A percentile compares a stretch with the other conserved stretches of the same genome.
Evolutionary conservation across 1,140 invertebrate genomes (phyloP).

Genomic region (Apis laboriosa): DNA sequence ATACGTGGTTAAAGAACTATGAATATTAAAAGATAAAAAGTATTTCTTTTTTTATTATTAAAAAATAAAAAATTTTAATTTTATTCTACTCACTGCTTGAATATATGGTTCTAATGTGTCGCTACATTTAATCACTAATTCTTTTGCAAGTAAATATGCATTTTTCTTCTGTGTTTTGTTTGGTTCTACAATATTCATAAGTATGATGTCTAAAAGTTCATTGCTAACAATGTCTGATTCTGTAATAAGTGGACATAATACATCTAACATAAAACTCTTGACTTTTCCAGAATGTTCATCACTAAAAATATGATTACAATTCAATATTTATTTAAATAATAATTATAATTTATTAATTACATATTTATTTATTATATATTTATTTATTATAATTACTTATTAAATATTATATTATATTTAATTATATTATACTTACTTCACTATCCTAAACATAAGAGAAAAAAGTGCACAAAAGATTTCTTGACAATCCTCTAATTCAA

Average conservation of each 20-base stretch:
- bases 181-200: slow-evolving; percentile 98
- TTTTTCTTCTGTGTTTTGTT: slow-evolving; percentile 94
- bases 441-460: slow-evolving; percentile 97
- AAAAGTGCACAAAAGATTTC: slow-evolving; percentile 97
- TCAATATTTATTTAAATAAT: background rate
- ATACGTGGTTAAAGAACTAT: slow-evolving; percentile 97
- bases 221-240: slow-evolving; percentile 97
- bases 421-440: slow-evolving; percentile 87
- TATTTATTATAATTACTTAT: background rate
- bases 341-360: no score
- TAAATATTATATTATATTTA: background rate
- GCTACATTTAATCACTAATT: slow-evolving; percentile 94
- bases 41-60: background rate
- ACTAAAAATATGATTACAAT: slow-evolving; percentile 80
- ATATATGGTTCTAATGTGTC: slow-evolving; percentile 97
- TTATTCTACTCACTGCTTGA: slow-evolving; percentile 87
- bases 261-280: slow-evolving; percentile 97
- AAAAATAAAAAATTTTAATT: background rate
- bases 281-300: slow-evolving; percentile 98
- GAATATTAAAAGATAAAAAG: slow-evolving; percentile 50
- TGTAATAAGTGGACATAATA: slow-evolving; percentile 95
- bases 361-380: no score
- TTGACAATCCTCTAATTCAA: slow-evolving; percentile 98
- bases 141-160: slow-evolving; percentile 94
- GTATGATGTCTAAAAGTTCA: slow-evolving; percentile 95